A percentile compares a stretch with the other conserved stretches of the same genome.
Evolutionary conservation across 2,113 vertebrate species (phyloP).

Genomic region (Cyprinodon variegatus): DNA sequence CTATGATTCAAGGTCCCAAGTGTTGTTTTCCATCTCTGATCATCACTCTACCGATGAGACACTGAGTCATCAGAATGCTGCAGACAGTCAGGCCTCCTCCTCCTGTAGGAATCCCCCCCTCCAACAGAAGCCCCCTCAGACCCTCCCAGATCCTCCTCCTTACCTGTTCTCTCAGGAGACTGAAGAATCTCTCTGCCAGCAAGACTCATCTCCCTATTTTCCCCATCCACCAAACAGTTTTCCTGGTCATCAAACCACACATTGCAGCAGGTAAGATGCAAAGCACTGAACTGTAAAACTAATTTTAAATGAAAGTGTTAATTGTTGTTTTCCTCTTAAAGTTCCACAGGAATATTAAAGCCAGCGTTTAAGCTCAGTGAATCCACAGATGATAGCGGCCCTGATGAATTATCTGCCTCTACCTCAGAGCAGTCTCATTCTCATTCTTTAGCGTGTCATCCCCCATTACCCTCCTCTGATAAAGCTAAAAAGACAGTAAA

Average conservation of each 20-base stretch:
- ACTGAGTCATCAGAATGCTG: slow-evolving; percentile 23
- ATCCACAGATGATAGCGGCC: slow-evolving; percentile 2
- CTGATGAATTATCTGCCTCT: slow-evolving; percentile 14
- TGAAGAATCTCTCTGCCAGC: not conserved
- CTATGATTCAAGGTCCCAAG: slow-evolving; percentile 27
- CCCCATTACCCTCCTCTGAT: slow-evolving; percentile 2
- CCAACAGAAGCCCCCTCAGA: slow-evolving; percentile 24
- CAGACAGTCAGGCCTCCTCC: slow-evolving; percentile 23
- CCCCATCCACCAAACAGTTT: slow-evolving; percentile 12
- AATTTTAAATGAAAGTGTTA: not conserved
- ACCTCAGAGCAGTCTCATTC: not conserved
- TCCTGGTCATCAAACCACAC: slow-evolving; percentile 5
- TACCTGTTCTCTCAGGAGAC: slow-evolving; percentile 35
- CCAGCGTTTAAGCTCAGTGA: slow-evolving; percentile 24
- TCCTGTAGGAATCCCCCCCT: slow-evolving; percentile 36
- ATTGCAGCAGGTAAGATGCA: slow-evolving; percentile 44
- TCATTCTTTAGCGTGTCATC: not conserved
- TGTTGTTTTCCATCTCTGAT: slow-evolving; percentile 9
- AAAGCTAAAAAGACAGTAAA: not conserved
- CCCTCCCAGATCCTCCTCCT: slow-evolving; percentile 4
- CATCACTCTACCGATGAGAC: slow-evolving; percentile 16
- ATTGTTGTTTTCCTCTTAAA: slow-evolving; percentile 27
- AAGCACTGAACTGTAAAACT: not conserved
- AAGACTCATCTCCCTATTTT: slow-evolving; percentile 4
- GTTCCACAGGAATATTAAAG: slow-evolving; percentile 34